phyloP scores from a whole-genome alignment of 2,113 vertebrate species.

The Myotis brandtii region DNA sequence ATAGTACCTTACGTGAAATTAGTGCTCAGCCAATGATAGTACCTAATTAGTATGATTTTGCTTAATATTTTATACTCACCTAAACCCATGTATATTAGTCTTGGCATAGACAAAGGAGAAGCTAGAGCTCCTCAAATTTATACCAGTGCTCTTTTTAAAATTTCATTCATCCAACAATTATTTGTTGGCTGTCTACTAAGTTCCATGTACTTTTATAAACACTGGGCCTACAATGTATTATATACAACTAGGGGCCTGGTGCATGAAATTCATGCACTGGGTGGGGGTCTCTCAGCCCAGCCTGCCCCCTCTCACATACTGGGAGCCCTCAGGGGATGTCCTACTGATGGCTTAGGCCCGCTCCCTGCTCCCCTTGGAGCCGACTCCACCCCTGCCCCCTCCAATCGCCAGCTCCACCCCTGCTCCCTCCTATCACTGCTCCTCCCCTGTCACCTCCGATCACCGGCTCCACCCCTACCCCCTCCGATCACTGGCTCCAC shows the following conservation, averaged over 20 bases:
- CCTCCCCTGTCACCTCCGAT: too few relatives aligned
- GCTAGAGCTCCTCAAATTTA: not conserved
- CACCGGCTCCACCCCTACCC: too few relatives aligned
- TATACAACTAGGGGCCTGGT: not conserved
- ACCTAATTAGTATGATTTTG: not conserved
- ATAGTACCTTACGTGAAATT: not conserved
- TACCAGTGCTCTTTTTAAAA: not conserved
- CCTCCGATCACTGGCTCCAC: too few relatives aligned
- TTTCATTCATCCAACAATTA: conserved; percentile 24
- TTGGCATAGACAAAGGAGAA: not conserved
- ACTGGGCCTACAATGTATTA: not conserved
- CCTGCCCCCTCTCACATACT: too few relatives aligned
- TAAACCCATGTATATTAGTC: not conserved
- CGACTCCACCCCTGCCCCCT: too few relatives aligned
- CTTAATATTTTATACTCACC: not conserved
- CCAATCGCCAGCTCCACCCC: too few relatives aligned
- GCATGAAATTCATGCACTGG: too few relatives aligned
- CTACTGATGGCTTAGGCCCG: too few relatives aligned
- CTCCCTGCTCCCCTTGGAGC: too few relatives aligned
- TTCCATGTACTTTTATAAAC: conserved; percentile 13
- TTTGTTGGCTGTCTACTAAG: not conserved
- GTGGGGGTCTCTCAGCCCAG: too few relatives aligned
- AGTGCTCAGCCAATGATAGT: not conserved
- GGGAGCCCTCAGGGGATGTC: too few relatives aligned
- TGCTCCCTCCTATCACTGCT: too few relatives aligned